Evolutionary conservation across 2,888 invertebrate species (phyloP).

Genomic region (Andrena bucephala): DNA sequence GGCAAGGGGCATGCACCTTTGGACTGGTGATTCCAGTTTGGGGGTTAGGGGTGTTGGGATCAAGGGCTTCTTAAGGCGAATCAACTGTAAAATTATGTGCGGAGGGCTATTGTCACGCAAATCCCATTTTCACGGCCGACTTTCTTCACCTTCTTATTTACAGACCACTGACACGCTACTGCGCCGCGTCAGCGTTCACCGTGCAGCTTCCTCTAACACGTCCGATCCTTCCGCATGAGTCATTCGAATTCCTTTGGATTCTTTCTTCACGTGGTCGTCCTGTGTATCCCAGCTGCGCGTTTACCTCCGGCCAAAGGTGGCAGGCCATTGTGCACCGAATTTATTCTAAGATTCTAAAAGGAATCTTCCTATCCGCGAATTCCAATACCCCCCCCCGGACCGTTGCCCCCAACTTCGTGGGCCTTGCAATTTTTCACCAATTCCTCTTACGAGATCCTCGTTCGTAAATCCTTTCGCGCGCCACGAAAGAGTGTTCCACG

Average conservation of each 20-base stretch:
- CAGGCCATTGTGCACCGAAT: background rate
- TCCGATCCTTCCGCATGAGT: constrained; percentile 36
- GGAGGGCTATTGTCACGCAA: background rate
- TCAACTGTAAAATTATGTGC: background rate
- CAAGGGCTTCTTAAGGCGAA: background rate
- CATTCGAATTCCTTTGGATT: constrained; percentile 38
- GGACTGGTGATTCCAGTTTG: too few species aligned
- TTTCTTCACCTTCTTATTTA: constrained; percentile 11
- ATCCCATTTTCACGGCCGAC: background rate
- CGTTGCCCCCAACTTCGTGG: too few species aligned
- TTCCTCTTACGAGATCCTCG: background rate
- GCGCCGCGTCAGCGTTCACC: background rate
- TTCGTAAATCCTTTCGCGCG: constrained; percentile 3
- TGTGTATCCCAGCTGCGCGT: constrained; percentile 3
- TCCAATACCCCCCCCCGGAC: too few species aligned
- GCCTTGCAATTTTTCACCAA: background rate
- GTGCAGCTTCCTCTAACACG: constrained; percentile 9
- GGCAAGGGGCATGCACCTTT: too few species aligned
- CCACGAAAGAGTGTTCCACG: background rate
- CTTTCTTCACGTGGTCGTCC: constrained; percentile 5
- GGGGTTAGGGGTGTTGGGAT: too few species aligned
- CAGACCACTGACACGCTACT: background rate
- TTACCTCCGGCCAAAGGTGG: background rate
- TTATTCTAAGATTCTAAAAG: background rate
- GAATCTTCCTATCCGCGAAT: background rate